A percentile compares a stretch with the other conserved stretches of the same genome.
Conservation (phyloP, 2,113 vertebrate genomes). For the Prunella himalayana region DNA sequence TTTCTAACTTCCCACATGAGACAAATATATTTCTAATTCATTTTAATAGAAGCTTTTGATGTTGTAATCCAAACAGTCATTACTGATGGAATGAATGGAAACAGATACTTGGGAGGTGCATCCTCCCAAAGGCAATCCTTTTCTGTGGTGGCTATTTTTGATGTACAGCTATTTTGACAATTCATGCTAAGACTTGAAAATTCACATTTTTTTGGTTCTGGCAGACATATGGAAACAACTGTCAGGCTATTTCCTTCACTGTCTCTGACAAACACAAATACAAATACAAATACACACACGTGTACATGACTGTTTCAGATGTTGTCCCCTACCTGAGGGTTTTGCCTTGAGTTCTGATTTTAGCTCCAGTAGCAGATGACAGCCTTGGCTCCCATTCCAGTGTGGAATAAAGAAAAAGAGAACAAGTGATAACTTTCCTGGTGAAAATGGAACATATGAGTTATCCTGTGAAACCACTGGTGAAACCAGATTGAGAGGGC, state of each 20-base stretch:
- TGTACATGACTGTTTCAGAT: background rate
- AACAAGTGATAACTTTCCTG: background rate
- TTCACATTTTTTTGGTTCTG: background rate
- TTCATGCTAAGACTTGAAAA: background rate
- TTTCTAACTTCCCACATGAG: background rate
- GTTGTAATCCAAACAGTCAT: background rate
- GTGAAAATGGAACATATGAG: background rate
- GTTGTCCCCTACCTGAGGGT: background rate
- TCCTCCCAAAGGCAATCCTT: background rate
- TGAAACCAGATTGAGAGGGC: background rate
- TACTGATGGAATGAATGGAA: background rate
- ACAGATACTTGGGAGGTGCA: background rate
- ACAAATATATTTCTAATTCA: background rate
- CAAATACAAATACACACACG: rapidly evolving
- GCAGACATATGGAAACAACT: background rate
- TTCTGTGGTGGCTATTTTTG: background rate
- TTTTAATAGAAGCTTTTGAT: background rate
- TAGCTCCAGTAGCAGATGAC: background rate
- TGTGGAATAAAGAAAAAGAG: background rate
- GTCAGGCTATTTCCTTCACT: background rate
- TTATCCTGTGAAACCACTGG: background rate
- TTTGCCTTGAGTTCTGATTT: background rate
- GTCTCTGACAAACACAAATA: background rate
- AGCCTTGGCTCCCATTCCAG: background rate
- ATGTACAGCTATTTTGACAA: background rate